These are phyloP conservation scores for Perca flavescens DNA, from an alignment of 2,113 vertebrate species.

Conservation along the genomic window DNA sequence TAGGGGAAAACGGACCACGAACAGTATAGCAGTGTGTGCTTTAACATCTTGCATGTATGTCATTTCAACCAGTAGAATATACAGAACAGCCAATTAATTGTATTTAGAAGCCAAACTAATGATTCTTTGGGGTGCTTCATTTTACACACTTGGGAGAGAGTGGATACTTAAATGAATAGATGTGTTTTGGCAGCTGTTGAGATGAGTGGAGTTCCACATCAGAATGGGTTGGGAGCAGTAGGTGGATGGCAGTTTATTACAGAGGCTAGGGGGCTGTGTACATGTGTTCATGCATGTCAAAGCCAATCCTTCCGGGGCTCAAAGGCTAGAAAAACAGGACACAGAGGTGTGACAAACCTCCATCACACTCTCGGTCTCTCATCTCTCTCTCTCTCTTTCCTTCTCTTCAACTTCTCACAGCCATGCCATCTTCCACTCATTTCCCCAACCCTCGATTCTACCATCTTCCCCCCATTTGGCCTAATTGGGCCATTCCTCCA, in stretches of 20 bases:
- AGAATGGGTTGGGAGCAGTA: slow-evolving; percentile 22
- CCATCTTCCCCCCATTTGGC: slow-evolving; percentile 1
- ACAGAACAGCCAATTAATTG: slow-evolving; percentile 42
- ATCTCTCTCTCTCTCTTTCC: background rate
- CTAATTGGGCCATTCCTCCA: slow-evolving; percentile 39
- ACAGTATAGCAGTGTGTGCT: slow-evolving; percentile 4
- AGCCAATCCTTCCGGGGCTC: slow-evolving; percentile 16
- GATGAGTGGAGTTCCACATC: slow-evolving; percentile 32
- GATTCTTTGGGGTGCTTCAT: slow-evolving; percentile 29
- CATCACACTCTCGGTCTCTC: background rate
- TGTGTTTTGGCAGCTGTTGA: slow-evolving; percentile 51
- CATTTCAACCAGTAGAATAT: slow-evolving; percentile 14
- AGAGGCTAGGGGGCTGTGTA: background rate
- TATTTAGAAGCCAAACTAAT: slow-evolving; percentile 36
- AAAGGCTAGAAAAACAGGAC: background rate
- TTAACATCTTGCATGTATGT: slow-evolving; percentile 1
- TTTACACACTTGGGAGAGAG: slow-evolving; percentile 12
- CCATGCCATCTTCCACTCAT: background rate
- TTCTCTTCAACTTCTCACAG: background rate
- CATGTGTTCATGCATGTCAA: slow-evolving; percentile 42
- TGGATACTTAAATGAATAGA: slow-evolving; percentile 29
- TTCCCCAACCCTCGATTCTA: background rate
- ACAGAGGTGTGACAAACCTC: background rate
- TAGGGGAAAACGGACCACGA: slow-evolving; percentile 21
- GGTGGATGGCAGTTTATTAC: slow-evolving; percentile 38